A percentile compares a stretch with the other conserved stretches of the same genome.
These are phyloP conservation scores for Ophthalmolycus amberensis DNA, from an alignment of 2,113 vertebrate species.

Conservation along the genomic window DNA sequence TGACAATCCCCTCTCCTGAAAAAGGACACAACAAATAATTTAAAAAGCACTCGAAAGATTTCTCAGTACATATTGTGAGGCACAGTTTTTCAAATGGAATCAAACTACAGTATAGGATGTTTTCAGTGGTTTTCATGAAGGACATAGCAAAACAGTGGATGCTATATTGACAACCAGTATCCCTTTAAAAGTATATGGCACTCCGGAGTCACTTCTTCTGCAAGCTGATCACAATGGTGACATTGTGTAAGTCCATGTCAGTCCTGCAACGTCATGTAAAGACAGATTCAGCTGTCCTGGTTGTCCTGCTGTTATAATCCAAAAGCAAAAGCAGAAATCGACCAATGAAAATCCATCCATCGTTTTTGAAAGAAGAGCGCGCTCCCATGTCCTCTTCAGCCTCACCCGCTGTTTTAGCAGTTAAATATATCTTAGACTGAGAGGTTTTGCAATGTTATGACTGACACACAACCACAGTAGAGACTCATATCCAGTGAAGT, in stretches of 20 bases:
- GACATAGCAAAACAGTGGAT: constrained; percentile 62
- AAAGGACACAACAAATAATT: constrained; percentile 74
- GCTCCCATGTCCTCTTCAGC: constrained; percentile 58
- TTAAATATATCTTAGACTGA: constrained; percentile 65
- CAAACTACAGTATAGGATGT: constrained; percentile 79
- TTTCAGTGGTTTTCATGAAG: constrained; percentile 79
- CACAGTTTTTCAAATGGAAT: constrained; percentile 82
- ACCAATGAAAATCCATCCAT: constrained; percentile 47
- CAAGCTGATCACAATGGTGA: constrained; percentile 42
- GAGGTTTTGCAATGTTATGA: constrained; percentile 66
- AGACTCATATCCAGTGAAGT: constrained; percentile 85
- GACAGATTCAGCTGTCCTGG: constrained; percentile 47
- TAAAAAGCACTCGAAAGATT: constrained; percentile 76
- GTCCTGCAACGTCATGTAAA: constrained; percentile 47
- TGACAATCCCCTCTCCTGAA: constrained; percentile 61
- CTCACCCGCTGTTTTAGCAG: constrained; percentile 52
- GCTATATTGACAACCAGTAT: constrained; percentile 76
- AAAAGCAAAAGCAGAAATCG: constrained; percentile 42
- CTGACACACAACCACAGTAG: constrained; percentile 77
- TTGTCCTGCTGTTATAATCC: constrained; percentile 41
- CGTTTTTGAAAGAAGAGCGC: constrained; percentile 34
- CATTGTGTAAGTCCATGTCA: constrained; percentile 35
- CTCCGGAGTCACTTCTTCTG: constrained; percentile 65
- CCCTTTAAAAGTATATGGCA: constrained; percentile 81
- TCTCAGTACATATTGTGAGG: constrained; percentile 74